Evolutionary conservation across 2,113 vertebrate species (phyloP), one percentile per base, ranked within the genome.

Genomic region (Ophthalmolycus amberensis): DNA sequence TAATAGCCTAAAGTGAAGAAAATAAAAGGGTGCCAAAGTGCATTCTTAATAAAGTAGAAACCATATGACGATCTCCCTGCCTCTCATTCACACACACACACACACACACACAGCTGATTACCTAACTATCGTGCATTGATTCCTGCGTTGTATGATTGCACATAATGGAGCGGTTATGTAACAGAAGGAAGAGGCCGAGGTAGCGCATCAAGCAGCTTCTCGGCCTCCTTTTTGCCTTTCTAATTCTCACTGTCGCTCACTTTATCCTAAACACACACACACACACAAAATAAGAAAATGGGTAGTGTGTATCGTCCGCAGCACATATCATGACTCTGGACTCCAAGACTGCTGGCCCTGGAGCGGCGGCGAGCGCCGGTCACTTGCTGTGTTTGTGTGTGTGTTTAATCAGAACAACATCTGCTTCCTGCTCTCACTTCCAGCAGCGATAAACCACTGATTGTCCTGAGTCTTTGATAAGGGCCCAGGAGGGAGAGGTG

Each of bases 41-140:
- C 97, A 97, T 97, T 97, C 96, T 96, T 96, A 98, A 97, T 98
- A 98, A 97, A 98, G 97, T 98, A 97, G 97, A 97, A 97, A 96
- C 94, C 85, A 93, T 95, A 95, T 87, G 94, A 96, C 87, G 11
- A 52, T 72, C 29, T 52, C 40, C 16, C 38, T 83, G 79, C 14
- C 54, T 84, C 29, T 90, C 62, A 63, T 88, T 86, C 34, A 46
- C 3, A 2, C 27, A 48, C 29, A 67, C 68, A 54, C 46, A 66
- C 25, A 59, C 42, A 25, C 22, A 11, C 50, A 22, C 50, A 46
- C 44, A 54, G 48, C 46, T 85, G 66, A 86, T 89, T 73, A 75
- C 15, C 48, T 6, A 38, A 74, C 68, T 68, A 64, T 81, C 72
- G 84, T 70, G 59, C 73, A 87, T 38, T 89, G 75, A 90, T 85